Evolutionary conservation across 2,797 vertebrate genomes (phyloP).

Genomic region (Pantherophis vulpinus): DNA sequence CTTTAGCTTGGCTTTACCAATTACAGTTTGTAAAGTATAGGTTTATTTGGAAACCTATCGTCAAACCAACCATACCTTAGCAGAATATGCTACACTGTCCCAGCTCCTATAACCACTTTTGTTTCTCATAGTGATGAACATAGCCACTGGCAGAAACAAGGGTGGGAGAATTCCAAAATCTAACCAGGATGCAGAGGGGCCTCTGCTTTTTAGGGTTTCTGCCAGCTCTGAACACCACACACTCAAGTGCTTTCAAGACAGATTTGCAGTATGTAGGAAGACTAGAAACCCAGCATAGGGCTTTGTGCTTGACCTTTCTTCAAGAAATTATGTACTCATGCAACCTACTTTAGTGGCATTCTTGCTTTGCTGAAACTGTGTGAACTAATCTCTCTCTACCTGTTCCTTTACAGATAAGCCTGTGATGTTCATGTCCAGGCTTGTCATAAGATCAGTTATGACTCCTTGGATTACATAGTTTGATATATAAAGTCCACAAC

Average conservation of each 20-base stretch:
- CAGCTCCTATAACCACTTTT: background rate
- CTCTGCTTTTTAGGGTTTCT: background rate
- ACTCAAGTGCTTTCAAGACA: background rate
- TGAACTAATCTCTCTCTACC: background rate
- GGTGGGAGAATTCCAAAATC: background rate
- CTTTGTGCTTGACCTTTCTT: background rate
- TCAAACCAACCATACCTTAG: background rate
- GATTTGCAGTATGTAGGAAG: background rate
- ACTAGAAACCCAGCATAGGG: background rate
- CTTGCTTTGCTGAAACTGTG: background rate
- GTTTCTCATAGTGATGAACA: background rate
- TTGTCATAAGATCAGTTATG: background rate
- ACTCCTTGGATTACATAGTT: conserved; percentile 15
- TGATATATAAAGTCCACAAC: rapidly evolving
- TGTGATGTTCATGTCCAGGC: background rate
- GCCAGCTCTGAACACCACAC: background rate
- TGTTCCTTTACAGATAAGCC: conserved; percentile 10
- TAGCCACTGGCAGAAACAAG: background rate
- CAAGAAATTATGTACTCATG: background rate
- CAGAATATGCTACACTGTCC: background rate
- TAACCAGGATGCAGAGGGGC: background rate
- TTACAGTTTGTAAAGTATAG: background rate
- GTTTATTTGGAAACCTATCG: background rate
- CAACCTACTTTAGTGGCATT: background rate
- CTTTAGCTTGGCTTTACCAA: background rate